Base-by-base conservation (phyloP, 2,797 vertebrate genomes). In the Poeciliopsis infans region DNA sequence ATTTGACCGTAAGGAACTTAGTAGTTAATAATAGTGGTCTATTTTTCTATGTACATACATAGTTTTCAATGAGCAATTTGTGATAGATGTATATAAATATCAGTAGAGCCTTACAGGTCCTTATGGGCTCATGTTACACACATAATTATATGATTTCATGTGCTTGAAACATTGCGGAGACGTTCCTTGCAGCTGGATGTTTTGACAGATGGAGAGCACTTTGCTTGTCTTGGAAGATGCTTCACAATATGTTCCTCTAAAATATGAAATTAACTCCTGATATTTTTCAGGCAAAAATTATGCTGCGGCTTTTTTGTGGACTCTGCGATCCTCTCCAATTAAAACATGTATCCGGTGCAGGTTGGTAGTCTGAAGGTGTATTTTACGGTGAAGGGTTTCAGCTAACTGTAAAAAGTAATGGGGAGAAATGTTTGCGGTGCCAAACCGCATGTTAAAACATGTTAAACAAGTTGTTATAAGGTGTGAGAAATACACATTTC, bases 151-250 rank as follows among this genome's bases (percentile, higher is more conserved):
- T 57, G 15, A 49, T 79, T 77, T 72, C 75, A 84, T 83, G 51
- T 23, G 33, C 16, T 36, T 36, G 31, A 64, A 36, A 36, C 16
- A 36, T 64, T 18, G 33, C 72, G 75, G 43, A 76, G 47, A 78
- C 18, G 23, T 8, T 61, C 72, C 76, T 80, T 75, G 68, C 41
- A 39, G 72, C 66, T 73, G 23, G 20, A 28, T 59, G 71, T 83
- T 85, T 84, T 70, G 78, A 85, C 70, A 82, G 68, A 75, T 76
- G 76, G 57, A 79, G 57, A 68, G 25, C 64, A 57, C 83, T 83
- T 82, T 72, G 61, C 51, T 75, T 78, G 61, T 73, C 53, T 83
- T 45, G 18, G 36, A 66, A 5, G 33, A 64, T 71, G 71, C 57
- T 66, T n/a, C 77, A 76, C 61, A 76, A 43, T 72, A 3, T 20